Evolutionary conservation across 92 coral and sea anemone genomes (phyloP).

Genomic region (Hydrozoanthus gracilis): DNA sequence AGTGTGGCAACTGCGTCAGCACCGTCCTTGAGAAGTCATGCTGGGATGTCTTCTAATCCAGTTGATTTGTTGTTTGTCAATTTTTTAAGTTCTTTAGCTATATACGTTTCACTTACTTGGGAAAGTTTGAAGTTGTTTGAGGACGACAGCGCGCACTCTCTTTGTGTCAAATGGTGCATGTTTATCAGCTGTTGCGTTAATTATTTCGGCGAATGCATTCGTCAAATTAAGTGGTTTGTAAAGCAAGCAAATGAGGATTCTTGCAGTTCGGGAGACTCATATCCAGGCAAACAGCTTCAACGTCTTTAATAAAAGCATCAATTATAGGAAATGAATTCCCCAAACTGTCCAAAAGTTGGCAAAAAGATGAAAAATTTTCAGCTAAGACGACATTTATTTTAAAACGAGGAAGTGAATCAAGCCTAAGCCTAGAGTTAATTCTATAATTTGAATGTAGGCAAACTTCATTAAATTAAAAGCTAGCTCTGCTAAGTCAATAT

Average conservation of each 20-base stretch:
- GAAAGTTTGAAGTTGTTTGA: conserved; percentile 52
- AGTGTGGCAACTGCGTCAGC: conserved; percentile 50
- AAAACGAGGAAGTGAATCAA: conserved; percentile 52
- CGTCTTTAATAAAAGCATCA: conserved; percentile 37
- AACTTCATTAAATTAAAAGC: conserved; percentile 51
- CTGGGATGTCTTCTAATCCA: conserved; percentile 58
- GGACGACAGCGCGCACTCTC: background rate
- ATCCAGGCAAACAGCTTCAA: conserved; percentile 46
- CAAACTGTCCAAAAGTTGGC: no score
- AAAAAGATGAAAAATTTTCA: no score
- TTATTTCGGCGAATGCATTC: no score
- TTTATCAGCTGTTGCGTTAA: no score
- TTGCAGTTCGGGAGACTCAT: conserved; percentile 47
- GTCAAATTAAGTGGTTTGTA: conserved; percentile 29
- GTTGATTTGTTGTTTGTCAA: conserved; percentile 55
- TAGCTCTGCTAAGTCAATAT: conserved; percentile 42
- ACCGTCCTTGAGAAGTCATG: conserved; percentile 65
- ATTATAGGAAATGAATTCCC: no score
- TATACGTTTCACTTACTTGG: conserved; percentile 43
- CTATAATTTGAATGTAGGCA: conserved; percentile 55
- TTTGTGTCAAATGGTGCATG: no score
- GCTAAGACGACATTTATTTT: conserved; percentile 36
- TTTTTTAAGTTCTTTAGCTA: conserved; percentile 45
- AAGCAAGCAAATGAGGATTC: conserved; percentile 41
- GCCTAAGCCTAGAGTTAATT: conserved; percentile 22